Base-by-base conservation (phyloP, 1,140 invertebrate species). In the Gonatopus flavifemur region DNA sequence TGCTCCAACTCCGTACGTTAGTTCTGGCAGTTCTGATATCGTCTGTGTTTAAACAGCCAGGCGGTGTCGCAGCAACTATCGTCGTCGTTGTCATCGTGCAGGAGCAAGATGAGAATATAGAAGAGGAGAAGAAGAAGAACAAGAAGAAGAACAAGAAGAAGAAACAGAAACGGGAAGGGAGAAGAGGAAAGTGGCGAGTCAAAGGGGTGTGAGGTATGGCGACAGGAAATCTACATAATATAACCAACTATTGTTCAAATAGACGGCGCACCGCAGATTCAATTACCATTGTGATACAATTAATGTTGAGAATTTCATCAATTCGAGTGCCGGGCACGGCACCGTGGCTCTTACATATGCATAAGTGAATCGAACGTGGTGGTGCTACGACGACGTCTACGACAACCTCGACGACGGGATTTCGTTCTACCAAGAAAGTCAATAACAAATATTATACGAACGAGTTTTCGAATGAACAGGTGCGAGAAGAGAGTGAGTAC, bases 171-270 rank as follows among this genome's bases (percentile, higher is more conserved):
- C 16, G 36, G 33, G 35, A 36, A 49, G 28, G 36, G 39, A 41
- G 42, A 39, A 38, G 59, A 32, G 49, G 41, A 46, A 52, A 54
- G 49, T 44, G 59, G 59, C 25, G 6, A 12, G 59, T 49, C 55
- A 52, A 57, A 31, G 52, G 52, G 54, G 58, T 60, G 64, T 49
- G 55, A 64, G 68, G 70, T 66, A 69, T n/a, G n/a, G 67, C 72
- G 73, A 68, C 67, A 70, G 62, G 57, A 75, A 77, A 78, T 78
- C 72, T 78, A 72, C 76, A 78, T 78, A 78, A 78, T 78, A 78
- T 77, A 78, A 78, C 76, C 76, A 76, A 78, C 76, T 78, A 78
- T 78, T 78, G 74, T 78, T 78, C 76, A 78, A 78, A 78, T 78
- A 78, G 74, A 77, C 74, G 72, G 69, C 69, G 72, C 71, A 71